Evolutionary conservation across 2,888 invertebrate genomes (phyloP).

Genomic region (Microplitis manilae): DNA sequence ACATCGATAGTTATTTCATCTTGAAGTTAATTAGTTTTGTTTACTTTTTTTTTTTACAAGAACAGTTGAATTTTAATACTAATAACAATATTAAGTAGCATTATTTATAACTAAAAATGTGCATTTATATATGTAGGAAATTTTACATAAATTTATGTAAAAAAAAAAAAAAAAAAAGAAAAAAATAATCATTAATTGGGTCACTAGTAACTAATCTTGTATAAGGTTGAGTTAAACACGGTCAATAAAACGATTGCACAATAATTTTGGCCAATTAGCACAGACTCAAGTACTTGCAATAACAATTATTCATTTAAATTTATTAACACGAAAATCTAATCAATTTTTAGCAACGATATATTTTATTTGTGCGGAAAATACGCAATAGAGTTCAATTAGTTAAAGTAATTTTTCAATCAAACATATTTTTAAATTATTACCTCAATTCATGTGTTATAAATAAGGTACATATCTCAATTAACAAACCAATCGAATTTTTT

Average conservation of each 20-base stretch:
- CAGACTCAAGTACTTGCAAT: slow-evolving; percentile 14
- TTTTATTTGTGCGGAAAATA: neutral
- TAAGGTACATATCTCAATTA: slow-evolving; percentile 7
- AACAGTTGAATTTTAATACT: slow-evolving; percentile 13
- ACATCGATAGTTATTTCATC: slow-evolving; percentile 18
- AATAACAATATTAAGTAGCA: slow-evolving; percentile 19
- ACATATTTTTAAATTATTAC: slow-evolving; percentile 10
- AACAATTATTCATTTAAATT: slow-evolving; percentile 26
- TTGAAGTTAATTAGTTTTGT: slow-evolving; percentile 20
- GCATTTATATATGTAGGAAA: slow-evolving; percentile 8
- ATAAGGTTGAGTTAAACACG: slow-evolving; percentile 51
- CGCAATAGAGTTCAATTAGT: slow-evolving; percentile 15
- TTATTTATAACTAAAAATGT: slow-evolving; percentile 6
- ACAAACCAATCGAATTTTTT: slow-evolving; percentile 32
- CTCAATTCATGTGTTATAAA: neutral
- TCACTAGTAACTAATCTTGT: slow-evolving; percentile 29
- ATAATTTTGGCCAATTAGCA: slow-evolving; percentile 31
- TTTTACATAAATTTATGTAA: slow-evolving; percentile 24
- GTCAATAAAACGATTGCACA: slow-evolving; percentile 40
- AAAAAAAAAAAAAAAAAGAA: neutral
- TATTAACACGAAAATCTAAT: slow-evolving; percentile 19
- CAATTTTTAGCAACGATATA: slow-evolving; percentile 12
- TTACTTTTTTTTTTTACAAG: neutral
- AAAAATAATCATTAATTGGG: neutral
- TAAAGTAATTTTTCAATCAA: slow-evolving; percentile 8